phyloP scores from a whole-genome alignment of 2,797 vertebrate species.

The Lagodon rhomboides region DNA sequence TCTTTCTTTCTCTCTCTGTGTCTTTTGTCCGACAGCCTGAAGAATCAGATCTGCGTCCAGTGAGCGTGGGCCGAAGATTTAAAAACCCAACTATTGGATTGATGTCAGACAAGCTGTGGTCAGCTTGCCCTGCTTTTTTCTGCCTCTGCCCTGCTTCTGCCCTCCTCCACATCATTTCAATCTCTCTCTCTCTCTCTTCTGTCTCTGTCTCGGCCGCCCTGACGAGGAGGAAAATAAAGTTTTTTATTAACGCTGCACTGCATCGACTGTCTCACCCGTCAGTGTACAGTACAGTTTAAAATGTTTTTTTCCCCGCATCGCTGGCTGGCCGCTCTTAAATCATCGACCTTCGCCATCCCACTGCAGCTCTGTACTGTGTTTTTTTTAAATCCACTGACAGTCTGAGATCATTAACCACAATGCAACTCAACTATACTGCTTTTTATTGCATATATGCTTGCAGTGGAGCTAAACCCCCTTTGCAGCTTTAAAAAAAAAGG shows the following conservation, averaged over 20 bases:
- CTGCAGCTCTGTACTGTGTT: conserved; percentile 45
- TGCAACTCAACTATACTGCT: conserved; percentile 30
- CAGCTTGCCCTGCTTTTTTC: conserved; percentile 82
- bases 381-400: conserved; percentile 32
- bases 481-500: conserved; percentile 37
- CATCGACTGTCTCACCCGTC: conserved; percentile 40
- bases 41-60: conserved; percentile 88
- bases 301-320: conserved; percentile 27
- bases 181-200: conserved; percentile 27
- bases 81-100: conserved; percentile 78
- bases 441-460: conserved; percentile 36
- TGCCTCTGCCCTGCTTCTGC: conserved; percentile 62
- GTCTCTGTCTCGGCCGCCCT: conserved; percentile 21
- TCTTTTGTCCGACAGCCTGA: conserved; percentile 78
- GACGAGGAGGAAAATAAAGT: conserved; percentile 37
- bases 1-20: conserved; percentile 20
- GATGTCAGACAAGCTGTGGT: conserved; percentile 88
- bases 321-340: conserved; percentile 44
- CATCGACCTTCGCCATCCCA: conserved; percentile 50
- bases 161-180: conserved; percentile 45
- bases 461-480: conserved; percentile 46
- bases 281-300: conserved; percentile 23
- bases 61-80: conserved; percentile 73
- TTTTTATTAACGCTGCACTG: conserved; percentile 27
- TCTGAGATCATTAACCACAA: conserved; percentile 28